Base-by-base conservation (phyloP, 2,113 vertebrate genomes). In the Muscicapa adusta region DNA sequence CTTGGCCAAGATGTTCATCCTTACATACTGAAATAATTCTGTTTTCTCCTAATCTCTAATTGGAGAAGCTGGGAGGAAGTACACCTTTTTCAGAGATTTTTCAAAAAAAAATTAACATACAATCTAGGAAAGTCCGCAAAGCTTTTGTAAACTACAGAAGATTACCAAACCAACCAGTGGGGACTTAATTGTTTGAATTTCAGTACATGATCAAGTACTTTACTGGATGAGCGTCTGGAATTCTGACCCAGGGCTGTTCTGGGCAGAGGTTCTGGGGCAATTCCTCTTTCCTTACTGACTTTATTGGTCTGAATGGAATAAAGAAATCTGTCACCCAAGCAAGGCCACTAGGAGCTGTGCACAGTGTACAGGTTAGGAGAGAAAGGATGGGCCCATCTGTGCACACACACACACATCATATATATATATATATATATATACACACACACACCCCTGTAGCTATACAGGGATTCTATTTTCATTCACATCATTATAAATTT, bases 1-100 rank as follows among this genome's bases (percentile, higher is more conserved):
- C 54, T 62, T 87, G 88, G 56, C 85, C 78, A 91, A 80, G 91
- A 96, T 96, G 42, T 72, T 96, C 62, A 89, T 93, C 78, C 36
- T 93, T 82, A 79, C n/a, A 3, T 94, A 67, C 29, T 85, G 78
- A 80, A 93, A 88, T 95, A 3, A 77, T 70, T 76, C 74, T 47
- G 10, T 74, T 95, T 40, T 82, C 66, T 80, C 71, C 62, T 68
- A 54, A 84, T 54, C 26, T 78, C 40, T 89, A 36, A 83, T 33
- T 50, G 54, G 73, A 78, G 62, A 86, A 81, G 12, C 33, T 54
- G 14, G 45, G 53, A 80, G 29, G 34, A 88, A 81, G 22, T 5
- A 8, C 42, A 84, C 38, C 36, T 83, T 88, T 74, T 63, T 4
- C 34, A 47, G 31, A 36, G 24, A 2, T 56, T 83, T 67, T 9